A percentile compares a stretch with the other conserved stretches of the same genome.
Evolutionary conservation across 2,113 vertebrate species (phyloP).

Genomic region (Cranoglanis bouderius): DNA sequence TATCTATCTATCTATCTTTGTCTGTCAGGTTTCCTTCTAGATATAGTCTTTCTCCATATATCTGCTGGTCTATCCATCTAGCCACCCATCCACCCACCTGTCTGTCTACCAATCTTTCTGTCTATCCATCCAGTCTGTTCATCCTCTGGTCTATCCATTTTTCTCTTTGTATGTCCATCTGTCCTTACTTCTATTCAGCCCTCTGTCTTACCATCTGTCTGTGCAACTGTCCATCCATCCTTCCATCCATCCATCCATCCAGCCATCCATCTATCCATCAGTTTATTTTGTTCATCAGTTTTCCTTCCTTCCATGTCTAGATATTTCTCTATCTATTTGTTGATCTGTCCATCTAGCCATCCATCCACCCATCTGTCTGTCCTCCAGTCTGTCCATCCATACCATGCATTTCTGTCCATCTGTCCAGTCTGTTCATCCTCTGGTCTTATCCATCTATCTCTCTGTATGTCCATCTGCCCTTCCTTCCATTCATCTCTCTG

Average conservation of each 20-base stretch:
- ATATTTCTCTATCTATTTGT: too few species aligned
- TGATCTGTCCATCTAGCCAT: too few species aligned
- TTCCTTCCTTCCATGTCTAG: too few species aligned
- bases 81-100: too few species aligned
- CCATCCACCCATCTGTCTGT: neutral
- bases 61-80: neutral
- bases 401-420: neutral
- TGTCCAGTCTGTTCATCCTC: neutral
- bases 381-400: neutral
- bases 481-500: neutral
- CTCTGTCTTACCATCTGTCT: neutral
- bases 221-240: neutral
- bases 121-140: too few species aligned
- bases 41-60: too few species aligned
- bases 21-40: too few species aligned
- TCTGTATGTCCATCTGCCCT: neutral
- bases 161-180: neutral
- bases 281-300: too few species aligned
- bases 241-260: too few species aligned
- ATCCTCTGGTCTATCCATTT: too few species aligned
- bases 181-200: neutral
- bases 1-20: too few species aligned
- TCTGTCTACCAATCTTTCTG: neutral
- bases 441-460: neutral
- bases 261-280: too few species aligned